phyloP scores from a whole-genome alignment of 2,113 vertebrate species.

The Amblyopsis rosae region DNA sequence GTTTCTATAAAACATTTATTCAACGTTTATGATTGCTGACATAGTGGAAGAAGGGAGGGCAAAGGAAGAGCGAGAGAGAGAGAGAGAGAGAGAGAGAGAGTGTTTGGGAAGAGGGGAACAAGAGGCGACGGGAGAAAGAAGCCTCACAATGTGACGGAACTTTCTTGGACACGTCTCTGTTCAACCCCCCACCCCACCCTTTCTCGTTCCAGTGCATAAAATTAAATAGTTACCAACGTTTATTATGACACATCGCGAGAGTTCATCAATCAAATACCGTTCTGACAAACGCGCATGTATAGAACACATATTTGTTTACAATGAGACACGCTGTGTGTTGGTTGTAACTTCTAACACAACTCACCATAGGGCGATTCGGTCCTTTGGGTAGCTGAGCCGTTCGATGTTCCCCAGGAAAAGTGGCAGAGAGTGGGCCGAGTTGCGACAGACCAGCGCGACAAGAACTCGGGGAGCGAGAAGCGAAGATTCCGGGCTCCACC shows the following conservation, averaged over 20 bases:
- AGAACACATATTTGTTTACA: no score
- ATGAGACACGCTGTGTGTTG: not conserved
- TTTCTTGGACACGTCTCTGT: slow-evolving; percentile 41
- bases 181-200: not conserved
- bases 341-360: slow-evolving; percentile 31
- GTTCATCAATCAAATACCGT: no score
- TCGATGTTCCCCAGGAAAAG: slow-evolving; percentile 82
- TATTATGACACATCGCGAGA: no score
- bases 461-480: slow-evolving; percentile 82
- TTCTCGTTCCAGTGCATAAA: not conserved
- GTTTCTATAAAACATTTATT: not conserved
- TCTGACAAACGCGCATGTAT: no score
- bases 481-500: slow-evolving; percentile 85
- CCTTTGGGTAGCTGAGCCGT: slow-evolving; percentile 82
- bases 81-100: no score
- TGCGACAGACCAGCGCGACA: slow-evolving; percentile 83
- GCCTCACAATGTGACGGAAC: slow-evolving; percentile 41
- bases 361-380: slow-evolving; percentile 85
- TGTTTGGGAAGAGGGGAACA: not conserved
- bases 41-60: slow-evolving; percentile 10
- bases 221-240: not conserved
- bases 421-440: slow-evolving; percentile 85
- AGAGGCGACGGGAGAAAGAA: slow-evolving; percentile 15
- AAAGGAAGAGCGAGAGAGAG: no score
- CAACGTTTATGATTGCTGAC: slow-evolving; percentile 16